phyloP scores from a whole-genome alignment of 2,113 vertebrate genomes.

The Elanus axillaris region DNA sequence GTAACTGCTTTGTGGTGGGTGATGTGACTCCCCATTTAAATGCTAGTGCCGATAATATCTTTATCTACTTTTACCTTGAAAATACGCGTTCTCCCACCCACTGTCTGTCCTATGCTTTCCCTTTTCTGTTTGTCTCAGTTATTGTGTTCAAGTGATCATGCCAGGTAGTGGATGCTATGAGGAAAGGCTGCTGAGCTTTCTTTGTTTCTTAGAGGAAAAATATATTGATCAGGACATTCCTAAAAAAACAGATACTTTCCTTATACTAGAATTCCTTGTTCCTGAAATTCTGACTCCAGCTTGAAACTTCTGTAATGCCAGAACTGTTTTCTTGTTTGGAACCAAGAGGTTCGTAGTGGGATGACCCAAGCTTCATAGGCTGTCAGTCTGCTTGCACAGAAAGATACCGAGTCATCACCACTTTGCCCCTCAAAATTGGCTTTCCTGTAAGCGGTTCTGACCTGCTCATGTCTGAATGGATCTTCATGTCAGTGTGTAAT shows the following conservation, averaged over 20 bases:
- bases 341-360: rapidly evolving
- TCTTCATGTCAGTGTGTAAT: neutral
- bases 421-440: neutral
- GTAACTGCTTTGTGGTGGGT: neutral
- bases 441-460: neutral
- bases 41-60: neutral
- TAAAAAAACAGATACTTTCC: neutral
- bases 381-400: neutral
- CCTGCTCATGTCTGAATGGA: neutral
- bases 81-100: neutral
- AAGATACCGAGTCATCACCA: neutral
- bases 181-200: neutral
- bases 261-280: neutral
- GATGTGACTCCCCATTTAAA: neutral
- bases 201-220: neutral
- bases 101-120: neutral
- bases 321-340: neutral
- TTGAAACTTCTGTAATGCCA: neutral
- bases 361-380: rapidly evolving
- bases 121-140: neutral
- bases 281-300: neutral
- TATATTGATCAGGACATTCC: neutral
- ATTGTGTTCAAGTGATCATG: neutral
- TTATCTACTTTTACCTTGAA: neutral
- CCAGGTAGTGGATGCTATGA: neutral